Evolutionary conservation across 2,113 vertebrate genomes (phyloP), one percentile per base, ranked within the genome.

Genomic region (Isurus oxyrinchus): DNA sequence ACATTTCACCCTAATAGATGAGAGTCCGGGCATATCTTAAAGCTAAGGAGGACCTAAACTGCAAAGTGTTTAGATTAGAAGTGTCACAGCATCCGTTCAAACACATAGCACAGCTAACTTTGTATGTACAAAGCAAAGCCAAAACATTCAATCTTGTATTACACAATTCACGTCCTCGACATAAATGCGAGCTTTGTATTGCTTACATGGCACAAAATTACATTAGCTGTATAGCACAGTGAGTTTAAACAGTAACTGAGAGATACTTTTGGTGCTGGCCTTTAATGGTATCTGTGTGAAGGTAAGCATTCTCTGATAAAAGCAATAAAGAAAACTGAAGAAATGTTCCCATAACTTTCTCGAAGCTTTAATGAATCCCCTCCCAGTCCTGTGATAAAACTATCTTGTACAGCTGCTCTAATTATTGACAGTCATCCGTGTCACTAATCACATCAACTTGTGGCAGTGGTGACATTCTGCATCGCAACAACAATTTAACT

Each of bases 161-260:
- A 19, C 57, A 93, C 88, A 61, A 93, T 61, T 93, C 55, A 93
- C n/a, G 88, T 61, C 61, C 57, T 35, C 57, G 19, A 93, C 59
- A 61, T 61, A 31, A 93, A 93, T n/a, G 57, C 4, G 14, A 0
- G 55, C 31, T n/a, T 93, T 55, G 53, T 57, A 90, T 31, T 90
- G 53, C 57, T 90, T 93, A 59, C 14, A 93, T 61, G 55, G 57
- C 88, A 93, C 88, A 35, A 35, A 59, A n/a, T n/a, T 61, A 93
- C 55, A 93, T 61, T n/a, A n/a, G 57, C 55, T 16, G 31, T 59
- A n/a, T 93, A 59, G 55, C 88, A 57, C 55, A n/a, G 57, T 93
- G 88, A 93, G 55, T 61, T 93, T 93, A 93, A 93, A 93, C 88
- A 93, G 88, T 61, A 19, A 93, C 55, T 93, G 88, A 91, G 59